Evolutionary conservation across 2,797 vertebrate species (phyloP).

Genomic region (Chromobotia macracanthus): DNA sequence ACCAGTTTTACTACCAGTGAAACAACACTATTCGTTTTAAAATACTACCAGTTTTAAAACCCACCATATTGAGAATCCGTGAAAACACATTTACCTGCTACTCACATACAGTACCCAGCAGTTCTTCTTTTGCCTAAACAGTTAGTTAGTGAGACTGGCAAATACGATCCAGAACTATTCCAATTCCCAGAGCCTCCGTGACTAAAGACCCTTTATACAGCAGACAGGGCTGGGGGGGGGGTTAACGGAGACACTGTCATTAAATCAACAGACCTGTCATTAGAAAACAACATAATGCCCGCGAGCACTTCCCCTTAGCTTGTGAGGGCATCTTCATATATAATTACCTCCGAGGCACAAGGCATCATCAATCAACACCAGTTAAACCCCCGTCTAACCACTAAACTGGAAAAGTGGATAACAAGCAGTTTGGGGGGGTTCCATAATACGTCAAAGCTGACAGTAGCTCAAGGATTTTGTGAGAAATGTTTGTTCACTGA

Average conservation of each 20-base stretch:
- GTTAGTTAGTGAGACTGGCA: background rate
- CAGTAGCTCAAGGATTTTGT: background rate
- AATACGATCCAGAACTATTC: background rate
- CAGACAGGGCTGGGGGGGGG: constrained; percentile 15
- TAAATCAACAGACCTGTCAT: constrained; percentile 33
- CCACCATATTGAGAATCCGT: background rate
- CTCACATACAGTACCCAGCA: background rate
- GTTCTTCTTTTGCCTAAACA: background rate
- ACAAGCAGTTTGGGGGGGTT: constrained; percentile 14
- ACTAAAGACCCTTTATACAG: constrained; percentile 40
- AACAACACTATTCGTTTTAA: too few species aligned
- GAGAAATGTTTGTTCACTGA: background rate
- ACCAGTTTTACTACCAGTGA: background rate
- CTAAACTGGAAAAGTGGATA: constrained; percentile 43
- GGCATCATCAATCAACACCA: constrained; percentile 14
- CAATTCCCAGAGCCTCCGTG: background rate
- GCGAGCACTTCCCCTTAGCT: constrained; percentile 14
- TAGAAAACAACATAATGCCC: background rate
- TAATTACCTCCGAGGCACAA: constrained; percentile 31
- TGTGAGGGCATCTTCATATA: constrained; percentile 7
- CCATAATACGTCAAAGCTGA: constrained; percentile 24
- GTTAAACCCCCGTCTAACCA: constrained; percentile 21
- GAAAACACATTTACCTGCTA: constrained; percentile 21
- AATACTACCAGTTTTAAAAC: background rate
- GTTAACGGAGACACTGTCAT: constrained; percentile 11